A percentile compares a stretch with the other conserved stretches of the same genome.
phyloP scores from a whole-genome alignment of 2,113 vertebrate genomes.

The Ochotona princeps region DNA sequence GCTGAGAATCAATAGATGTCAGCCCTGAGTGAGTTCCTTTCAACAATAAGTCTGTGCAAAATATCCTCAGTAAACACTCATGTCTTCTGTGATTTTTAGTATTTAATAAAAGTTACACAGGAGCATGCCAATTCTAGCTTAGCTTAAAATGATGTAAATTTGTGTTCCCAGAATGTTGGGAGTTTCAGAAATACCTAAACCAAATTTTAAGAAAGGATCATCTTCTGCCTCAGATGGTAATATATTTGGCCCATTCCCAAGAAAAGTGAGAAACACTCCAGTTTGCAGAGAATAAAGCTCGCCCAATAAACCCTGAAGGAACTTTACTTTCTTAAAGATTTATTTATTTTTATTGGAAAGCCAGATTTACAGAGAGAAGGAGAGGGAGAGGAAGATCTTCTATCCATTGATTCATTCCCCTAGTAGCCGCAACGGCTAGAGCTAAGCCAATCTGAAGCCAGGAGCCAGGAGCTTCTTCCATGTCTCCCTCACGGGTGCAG shows the following conservation, averaged over 20 bases:
- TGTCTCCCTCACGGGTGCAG: too few relatives aligned
- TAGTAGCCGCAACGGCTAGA: too few relatives aligned
- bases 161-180: background rate
- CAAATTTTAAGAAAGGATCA: background rate
- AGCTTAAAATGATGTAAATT: background rate
- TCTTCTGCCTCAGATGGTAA: background rate
- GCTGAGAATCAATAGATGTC: background rate
- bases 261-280: background rate
- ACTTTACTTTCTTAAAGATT: background rate
- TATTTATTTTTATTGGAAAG: too few relatives aligned
- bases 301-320: background rate
- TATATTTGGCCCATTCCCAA: background rate
- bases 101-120: background rate
- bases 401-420: too few relatives aligned
- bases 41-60: too few relatives aligned
- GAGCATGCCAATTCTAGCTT: background rate
- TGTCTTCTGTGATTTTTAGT: background rate
- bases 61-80: background rate
- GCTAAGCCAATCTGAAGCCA: too few relatives aligned
- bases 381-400: too few relatives aligned
- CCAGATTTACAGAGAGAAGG: too few relatives aligned
- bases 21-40: background rate
- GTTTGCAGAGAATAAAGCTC: background rate
- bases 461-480: too few relatives aligned
- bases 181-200: background rate